Conservation (phyloP, 2,888 invertebrate genomes). For the Drosophila histrio region DNA sequence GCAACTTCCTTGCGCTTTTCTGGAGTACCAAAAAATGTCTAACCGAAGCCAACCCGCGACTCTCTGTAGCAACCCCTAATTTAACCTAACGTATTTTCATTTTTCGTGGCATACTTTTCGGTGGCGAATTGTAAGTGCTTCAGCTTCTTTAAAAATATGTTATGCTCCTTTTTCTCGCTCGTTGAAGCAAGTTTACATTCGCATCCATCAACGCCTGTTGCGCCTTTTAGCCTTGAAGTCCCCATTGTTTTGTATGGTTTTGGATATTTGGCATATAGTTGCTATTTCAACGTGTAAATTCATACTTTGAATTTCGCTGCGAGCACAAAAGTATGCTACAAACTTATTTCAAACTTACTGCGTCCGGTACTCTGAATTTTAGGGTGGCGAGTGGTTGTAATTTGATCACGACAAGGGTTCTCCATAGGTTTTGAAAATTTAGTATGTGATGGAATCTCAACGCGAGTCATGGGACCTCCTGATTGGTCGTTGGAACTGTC, state of each 20-base stretch:
- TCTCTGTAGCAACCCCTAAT: conserved; percentile 42
- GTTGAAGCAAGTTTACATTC: conserved; percentile 17
- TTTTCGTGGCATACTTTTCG: conserved; percentile 63
- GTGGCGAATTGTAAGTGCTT: conserved; percentile 22
- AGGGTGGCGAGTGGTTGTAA: conserved; percentile 30
- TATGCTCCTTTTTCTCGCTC: conserved; percentile 32
- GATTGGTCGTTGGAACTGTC: conserved; percentile 60
- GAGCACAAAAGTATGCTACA: conserved; percentile 41
- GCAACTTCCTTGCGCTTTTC: conserved; percentile 48
- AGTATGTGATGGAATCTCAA: conserved; percentile 14
- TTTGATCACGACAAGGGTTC: conserved; percentile 37
- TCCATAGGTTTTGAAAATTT: conserved; percentile 28
- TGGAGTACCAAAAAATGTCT: conserved; percentile 17
- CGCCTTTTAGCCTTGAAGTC: conserved; percentile 38
- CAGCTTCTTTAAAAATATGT: conserved; percentile 20
- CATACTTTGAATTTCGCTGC: not conserved
- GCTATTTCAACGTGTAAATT: conserved; percentile 1
- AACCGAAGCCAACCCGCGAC: conserved; percentile 24
- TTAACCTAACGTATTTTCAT: conserved; percentile 37
- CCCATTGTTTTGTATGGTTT: conserved; percentile 34
- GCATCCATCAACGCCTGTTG: conserved; percentile 56
- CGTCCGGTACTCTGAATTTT: not conserved
- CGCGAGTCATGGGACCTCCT: conserved; percentile 30
- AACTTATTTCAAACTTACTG: not conserved
- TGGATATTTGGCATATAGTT: conserved; percentile 15